phyloP scores from a whole-genome alignment of 30 jellyfish, hydroid and myxozoan species.

The Aurelia coerulea region DNA sequence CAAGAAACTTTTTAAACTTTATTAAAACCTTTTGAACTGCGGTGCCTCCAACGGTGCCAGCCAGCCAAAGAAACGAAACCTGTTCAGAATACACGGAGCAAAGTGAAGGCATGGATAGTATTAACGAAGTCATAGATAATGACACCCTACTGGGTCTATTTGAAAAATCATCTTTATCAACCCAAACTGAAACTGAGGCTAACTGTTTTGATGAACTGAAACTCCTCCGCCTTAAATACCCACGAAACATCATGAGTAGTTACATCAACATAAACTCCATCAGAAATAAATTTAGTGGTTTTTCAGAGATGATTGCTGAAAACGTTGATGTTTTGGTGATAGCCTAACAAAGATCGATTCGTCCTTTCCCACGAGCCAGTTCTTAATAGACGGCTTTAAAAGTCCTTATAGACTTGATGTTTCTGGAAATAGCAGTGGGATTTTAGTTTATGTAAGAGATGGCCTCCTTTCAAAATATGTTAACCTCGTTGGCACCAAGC shows the following conservation, averaged over 20 bases:
- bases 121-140: neutral
- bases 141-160: neutral
- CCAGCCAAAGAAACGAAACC: neutral
- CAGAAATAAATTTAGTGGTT: constrained; percentile 6
- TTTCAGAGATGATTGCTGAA: neutral
- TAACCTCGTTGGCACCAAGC: too few species aligned
- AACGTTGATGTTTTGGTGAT: constrained; percentile 6
- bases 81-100: neutral
- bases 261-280: constrained; percentile 11
- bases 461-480: too few species aligned
- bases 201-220: neutral
- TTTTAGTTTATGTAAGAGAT: too few species aligned
- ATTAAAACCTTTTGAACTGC: too few species aligned
- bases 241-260: neutral
- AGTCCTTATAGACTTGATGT: too few species aligned
- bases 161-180: neutral
- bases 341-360: neutral
- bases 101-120: constrained; percentile 11
- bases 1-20: too few species aligned
- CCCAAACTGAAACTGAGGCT: constrained; percentile 1
- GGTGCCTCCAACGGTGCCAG: too few species aligned
- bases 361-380: constrained; percentile 5
- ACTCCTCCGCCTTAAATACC: too few species aligned
- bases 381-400: neutral
- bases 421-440: too few species aligned